Percentiles rank a stretch among this genome's conserved stretches.
Evolutionary conservation across 2,797 vertebrate genomes (phyloP).

Genomic region (Sus cebifrons): DNA sequence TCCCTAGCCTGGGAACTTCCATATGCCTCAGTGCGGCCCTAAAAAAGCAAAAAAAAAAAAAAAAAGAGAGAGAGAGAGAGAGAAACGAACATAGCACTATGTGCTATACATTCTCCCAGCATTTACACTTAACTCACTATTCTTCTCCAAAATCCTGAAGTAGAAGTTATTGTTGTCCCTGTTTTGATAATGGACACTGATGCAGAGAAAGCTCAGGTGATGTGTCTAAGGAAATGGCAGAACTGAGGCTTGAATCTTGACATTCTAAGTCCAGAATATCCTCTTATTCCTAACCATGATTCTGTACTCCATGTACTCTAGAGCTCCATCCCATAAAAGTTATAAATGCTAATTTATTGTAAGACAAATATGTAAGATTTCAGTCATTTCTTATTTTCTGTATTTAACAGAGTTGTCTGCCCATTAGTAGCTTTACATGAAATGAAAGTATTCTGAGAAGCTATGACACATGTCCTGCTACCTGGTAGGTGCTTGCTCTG

Average conservation of each 20-base stretch:
- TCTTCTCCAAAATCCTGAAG: background rate
- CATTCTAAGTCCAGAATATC: background rate
- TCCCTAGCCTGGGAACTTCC: too few relatives aligned
- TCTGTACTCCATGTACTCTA: background rate
- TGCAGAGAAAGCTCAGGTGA: background rate
- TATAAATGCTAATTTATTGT: conserved; percentile 1
- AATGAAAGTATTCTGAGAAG: conserved; percentile 17
- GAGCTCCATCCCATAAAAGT: background rate
- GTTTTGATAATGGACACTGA: conserved; percentile 36
- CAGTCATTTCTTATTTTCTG: conserved; percentile 26
- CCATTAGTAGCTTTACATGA: background rate
- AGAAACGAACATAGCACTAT: background rate
- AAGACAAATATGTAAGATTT: background rate
- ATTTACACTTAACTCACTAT: conserved; percentile 17
- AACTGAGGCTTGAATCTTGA: background rate
- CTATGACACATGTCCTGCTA: background rate
- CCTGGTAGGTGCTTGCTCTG: background rate
- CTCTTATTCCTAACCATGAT: background rate
- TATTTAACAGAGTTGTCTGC: background rate
- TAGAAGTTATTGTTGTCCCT: background rate
- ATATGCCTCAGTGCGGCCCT: too few relatives aligned
- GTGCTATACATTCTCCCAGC: background rate
- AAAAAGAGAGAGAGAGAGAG: too few relatives aligned
- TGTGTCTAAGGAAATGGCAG: background rate
- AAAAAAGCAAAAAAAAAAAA: too few relatives aligned